Evolutionary conservation across 2,888 invertebrate species (phyloP), one percentile per base, ranked within the genome.

Genomic region (Cancer borealis): DNA sequence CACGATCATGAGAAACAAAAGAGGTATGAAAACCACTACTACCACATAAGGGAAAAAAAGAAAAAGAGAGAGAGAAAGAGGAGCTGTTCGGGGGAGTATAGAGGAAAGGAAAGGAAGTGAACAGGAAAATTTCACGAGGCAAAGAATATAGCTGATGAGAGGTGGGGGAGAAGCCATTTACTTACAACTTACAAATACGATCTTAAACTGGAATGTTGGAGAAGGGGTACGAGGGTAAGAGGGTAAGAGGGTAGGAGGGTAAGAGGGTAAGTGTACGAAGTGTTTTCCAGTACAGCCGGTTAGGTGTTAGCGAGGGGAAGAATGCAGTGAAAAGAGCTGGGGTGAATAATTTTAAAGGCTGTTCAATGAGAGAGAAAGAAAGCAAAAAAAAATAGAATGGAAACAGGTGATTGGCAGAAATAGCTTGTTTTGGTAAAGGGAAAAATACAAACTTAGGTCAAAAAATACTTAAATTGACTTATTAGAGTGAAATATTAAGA

Each of bases 41-140:
- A n/a, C 4, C 21, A 66, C n/a, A 21, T 21, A 66, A 66, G 66
- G 5, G 66, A 66, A 21, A n/a, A n/a, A 54, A 54, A 54, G 3
- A 54, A 3, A 54, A 3, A 54, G 14, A 12, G 54, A 54, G 14
- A 54, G 54, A 54, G n/a, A n/a, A n/a, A n/a, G n/a, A 5, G n/a
- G 6, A 17, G 66, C n/a, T 21, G 66, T 6, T 2, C n/a, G 66
- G 66, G n/a, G n/a, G 6, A 66, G 66, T 14, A n/a, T 17, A 66
- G n/a, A 66, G 66, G 66, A 66, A 66, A n/a, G n/a, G 66, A n/a
- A 66, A 66, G 54, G 54, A 66, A 66, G 21, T 66, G 66, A 66
- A 66, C n/a, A n/a, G 66, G 66, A 66, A n/a, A 66, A n/a, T 66
- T 66, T 66, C 66, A 66, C n/a, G 66, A 66, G n/a, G 5, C 66